phyloP scores from a whole-genome alignment of 2,113 vertebrate species.

The Piaya cayana region DNA sequence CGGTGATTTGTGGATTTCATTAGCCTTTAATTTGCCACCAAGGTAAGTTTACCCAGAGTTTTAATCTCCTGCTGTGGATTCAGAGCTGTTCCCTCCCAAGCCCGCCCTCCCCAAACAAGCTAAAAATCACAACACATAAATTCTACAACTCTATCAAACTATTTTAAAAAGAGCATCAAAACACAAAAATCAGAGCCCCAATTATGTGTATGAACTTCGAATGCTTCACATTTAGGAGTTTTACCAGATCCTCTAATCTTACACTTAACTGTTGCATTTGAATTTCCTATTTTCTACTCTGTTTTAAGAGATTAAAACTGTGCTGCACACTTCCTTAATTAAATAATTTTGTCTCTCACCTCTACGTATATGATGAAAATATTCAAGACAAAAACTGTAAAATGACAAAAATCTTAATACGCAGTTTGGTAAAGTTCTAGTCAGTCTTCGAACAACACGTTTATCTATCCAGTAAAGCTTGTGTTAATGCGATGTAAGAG shows the following conservation, averaged over 20 bases:
- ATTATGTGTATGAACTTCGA: background rate
- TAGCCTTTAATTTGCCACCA: background rate
- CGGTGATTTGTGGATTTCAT: background rate
- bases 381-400: constrained; percentile 63
- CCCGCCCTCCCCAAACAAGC: background rate
- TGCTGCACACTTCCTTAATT: background rate
- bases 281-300: background rate
- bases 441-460: constrained; percentile 77
- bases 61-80: background rate
- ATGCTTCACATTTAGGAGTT: background rate
- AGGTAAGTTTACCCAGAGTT: background rate
- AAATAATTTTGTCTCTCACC: background rate
- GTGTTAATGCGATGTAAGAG: constrained; percentile 83
- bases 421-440: constrained; percentile 85
- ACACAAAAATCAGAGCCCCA: constrained; percentile 11
- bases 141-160: constrained; percentile 12
- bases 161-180: background rate
- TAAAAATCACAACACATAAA: background rate
- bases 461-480: constrained; percentile 84
- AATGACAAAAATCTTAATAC: constrained; percentile 80
- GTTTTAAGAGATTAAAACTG: constrained; percentile 11
- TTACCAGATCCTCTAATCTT: background rate
- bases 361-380: constrained; percentile 60
- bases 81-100: background rate
- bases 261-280: background rate